Evolutionary conservation across 2,797 vertebrate genomes (phyloP), one percentile per base, ranked within the genome.

Genomic region (Gallinago solitaria): DNA sequence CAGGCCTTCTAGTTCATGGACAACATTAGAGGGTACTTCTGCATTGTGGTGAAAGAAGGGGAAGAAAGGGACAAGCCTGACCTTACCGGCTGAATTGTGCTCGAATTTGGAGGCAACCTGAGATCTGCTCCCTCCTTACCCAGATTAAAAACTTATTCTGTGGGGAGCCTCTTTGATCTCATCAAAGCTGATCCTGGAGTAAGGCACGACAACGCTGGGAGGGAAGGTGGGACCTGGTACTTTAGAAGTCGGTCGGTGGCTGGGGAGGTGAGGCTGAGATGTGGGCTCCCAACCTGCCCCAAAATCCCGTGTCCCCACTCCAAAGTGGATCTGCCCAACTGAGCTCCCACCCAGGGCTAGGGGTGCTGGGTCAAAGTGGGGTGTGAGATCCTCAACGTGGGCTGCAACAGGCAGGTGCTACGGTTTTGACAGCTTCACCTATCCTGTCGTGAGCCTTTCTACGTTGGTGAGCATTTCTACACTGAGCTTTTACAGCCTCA

Each of bases 11-110:
- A 25, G 77, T 93, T 90, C 54, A 92, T 37, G 70, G 96, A 47
- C 76, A 96, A 83, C 35, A 32, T 96, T 87, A 96, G 91, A 96
- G 84, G 91, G 93, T 85, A 96, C 76, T 97, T 97, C 90, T 89
- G 75, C 78, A 71, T 94, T 93, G 84, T 96, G 37, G 37, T 37
- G 37, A 37, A 37, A 37, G 37, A 37, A 37, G 37, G 37, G 37
- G 37, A 37, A 93, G 91, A 83, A 89, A 78, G 35, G 63, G 89
- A 77, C 86, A 96, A 71, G 87, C 48, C 76, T 83, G 83, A 90
- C 83, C 67, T 90, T 94, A 70, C 47, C 1, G 5, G 30, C 61
- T 87, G 64, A 93, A 83, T 61, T 6, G 6, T 1, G 2, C 27
- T 73, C 48, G 18, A 54, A 73, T 94, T 61, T 68, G 47, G 68